Conservation (phyloP, 30 jellyfish, hydroid and myxozoan genomes). For the Pelagia noctiluca region DNA sequence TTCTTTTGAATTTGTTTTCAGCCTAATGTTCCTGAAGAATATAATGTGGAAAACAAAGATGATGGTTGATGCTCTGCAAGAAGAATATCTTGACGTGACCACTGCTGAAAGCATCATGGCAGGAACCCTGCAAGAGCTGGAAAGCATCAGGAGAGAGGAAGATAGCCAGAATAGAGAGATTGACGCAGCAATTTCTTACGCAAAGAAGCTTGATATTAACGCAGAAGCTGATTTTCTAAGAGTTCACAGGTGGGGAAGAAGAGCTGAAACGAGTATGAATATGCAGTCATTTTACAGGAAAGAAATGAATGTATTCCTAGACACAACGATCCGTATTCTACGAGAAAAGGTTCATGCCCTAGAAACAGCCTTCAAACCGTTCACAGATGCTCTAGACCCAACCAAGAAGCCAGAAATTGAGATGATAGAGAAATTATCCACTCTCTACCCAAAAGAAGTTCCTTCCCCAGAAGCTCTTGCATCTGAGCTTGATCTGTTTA, state of each 20-base stretch:
- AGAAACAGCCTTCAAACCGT: too few relatives aligned
- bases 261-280: neutral
- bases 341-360: neutral
- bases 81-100: neutral
- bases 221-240: neutral
- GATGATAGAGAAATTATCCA: neutral
- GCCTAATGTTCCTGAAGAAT: neutral
- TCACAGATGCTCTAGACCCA: too few relatives aligned
- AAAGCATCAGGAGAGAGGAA: neutral
- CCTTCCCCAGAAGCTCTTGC: slow-evolving; percentile 6
- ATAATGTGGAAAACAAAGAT: neutral
- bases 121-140: slow-evolving; percentile 4
- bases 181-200: neutral
- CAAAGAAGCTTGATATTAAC: neutral
- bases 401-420: neutral
- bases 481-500: too few relatives aligned
- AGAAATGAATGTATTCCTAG: neutral
- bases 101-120: neutral
- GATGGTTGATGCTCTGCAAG: slow-evolving; percentile 4
- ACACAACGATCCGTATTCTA: slow-evolving; percentile 1
- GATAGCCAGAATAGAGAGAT: neutral
- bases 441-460: neutral
- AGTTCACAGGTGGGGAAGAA: neutral
- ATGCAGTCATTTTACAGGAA: neutral
- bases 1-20: neutral